phyloP scores from a whole-genome alignment of 2,888 invertebrate species.

The Acronicta leporina region DNA sequence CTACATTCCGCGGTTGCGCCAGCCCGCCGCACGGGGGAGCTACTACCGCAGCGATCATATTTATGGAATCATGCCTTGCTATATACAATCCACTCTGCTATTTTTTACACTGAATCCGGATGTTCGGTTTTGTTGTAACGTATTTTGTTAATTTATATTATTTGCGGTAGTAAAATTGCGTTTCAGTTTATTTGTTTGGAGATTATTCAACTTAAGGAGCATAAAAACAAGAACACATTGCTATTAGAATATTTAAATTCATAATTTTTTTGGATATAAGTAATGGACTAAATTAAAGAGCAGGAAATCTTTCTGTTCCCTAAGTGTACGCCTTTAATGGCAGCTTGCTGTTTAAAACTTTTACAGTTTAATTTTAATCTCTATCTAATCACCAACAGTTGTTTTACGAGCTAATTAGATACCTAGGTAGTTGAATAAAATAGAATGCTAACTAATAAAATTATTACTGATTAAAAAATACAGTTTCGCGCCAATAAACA shows the following conservation, averaged over 20 bases:
- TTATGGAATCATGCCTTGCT: constrained; percentile 53
- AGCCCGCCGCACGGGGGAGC: constrained; percentile 74
- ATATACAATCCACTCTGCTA: constrained; percentile 57
- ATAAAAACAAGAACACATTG: background rate
- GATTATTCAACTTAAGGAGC: background rate
- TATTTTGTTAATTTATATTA: constrained; percentile 12
- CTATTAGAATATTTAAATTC: too few relatives aligned
- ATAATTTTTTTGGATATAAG: too few relatives aligned
- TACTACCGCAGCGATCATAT: constrained; percentile 65
- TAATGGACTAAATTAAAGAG: too few relatives aligned
- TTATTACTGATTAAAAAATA: background rate
- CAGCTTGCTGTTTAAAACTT: background rate
- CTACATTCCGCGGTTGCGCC: constrained; percentile 85
- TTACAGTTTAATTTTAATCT: constrained; percentile 1
- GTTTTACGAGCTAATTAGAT: too few relatives aligned
- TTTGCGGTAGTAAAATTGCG: constrained; percentile 3
- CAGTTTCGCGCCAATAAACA: background rate
- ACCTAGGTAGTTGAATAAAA: too few relatives aligned
- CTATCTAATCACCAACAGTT: background rate
- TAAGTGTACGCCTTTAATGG: too few relatives aligned
- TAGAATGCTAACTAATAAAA: too few relatives aligned
- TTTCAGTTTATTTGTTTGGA: constrained; percentile 3
- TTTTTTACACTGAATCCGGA: constrained; percentile 41
- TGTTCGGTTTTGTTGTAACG: constrained; percentile 26
- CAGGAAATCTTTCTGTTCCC: too few relatives aligned